A percentile compares a stretch with the other conserved stretches of the same genome.
phyloP scores from a whole-genome alignment of 2,797 vertebrate species.

The Tinamus major region DNA sequence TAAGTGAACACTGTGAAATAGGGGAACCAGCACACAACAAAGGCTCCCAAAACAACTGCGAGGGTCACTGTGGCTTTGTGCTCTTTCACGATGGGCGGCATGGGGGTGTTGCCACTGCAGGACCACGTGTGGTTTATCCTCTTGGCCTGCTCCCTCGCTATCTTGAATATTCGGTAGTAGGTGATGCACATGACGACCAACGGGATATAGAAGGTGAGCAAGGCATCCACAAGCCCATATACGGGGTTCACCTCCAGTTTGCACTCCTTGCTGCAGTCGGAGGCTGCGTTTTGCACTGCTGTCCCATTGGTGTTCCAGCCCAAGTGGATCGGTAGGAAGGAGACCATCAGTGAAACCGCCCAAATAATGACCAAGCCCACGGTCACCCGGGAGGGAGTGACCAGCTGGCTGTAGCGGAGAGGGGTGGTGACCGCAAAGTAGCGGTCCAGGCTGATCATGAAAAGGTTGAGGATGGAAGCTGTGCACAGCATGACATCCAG shows the following conservation, averaged over 20 bases:
- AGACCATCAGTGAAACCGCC: slow-evolving; percentile 86
- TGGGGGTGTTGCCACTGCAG: slow-evolving; percentile 76
- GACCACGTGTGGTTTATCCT: slow-evolving; percentile 85
- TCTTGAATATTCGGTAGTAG: slow-evolving; percentile 91
- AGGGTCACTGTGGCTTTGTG: slow-evolving; percentile 94
- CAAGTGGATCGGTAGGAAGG: slow-evolving; percentile 91
- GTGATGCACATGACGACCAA: slow-evolving; percentile 91
- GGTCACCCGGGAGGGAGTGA: slow-evolving; percentile 84
- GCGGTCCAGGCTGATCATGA: slow-evolving; percentile 93
- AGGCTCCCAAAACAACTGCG: slow-evolving; percentile 90
- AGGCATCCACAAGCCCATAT: slow-evolving; percentile 85
- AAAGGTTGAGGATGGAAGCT: slow-evolving; percentile 93
- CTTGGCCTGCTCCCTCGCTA: slow-evolving; percentile 91
- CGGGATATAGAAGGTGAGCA: slow-evolving; percentile 91
- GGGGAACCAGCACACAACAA: slow-evolving; percentile 94
- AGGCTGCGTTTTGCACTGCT: slow-evolving; percentile 76
- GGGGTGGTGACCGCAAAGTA: slow-evolving; percentile 90
- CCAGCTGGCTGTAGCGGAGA: slow-evolving; percentile 84
- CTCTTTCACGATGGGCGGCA: slow-evolving; percentile 83
- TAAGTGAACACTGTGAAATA: slow-evolving; percentile 91
- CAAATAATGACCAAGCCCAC: slow-evolving; percentile 87
- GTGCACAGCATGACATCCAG: slow-evolving; percentile 92
- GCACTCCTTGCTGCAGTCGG: slow-evolving; percentile 78
- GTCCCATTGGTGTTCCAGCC: slow-evolving; percentile 90
- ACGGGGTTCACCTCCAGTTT: slow-evolving; percentile 86